Evolutionary conservation across 2,113 vertebrate genomes (phyloP), one percentile per base, ranked within the genome.

Genomic region (Scomber japonicus): DNA sequence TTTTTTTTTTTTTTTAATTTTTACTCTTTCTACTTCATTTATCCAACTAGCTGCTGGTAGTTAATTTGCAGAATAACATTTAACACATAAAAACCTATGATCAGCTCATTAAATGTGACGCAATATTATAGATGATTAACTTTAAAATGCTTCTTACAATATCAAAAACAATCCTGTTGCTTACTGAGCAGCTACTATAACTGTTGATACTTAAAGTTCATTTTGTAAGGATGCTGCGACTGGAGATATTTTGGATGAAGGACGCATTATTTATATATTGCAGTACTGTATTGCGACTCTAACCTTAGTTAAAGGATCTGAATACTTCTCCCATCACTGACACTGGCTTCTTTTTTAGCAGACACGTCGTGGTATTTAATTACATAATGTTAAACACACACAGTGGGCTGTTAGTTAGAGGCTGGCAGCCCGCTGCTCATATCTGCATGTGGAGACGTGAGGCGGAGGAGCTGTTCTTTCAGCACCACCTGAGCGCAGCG

Each of bases 401-500:
- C 59, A 44, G 68, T 16, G 10, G 75, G 72, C 30, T 50, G 71
- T 44, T 44, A 19, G 72, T 68, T 35, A 4, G 69, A 54, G 49
- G 24, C 76, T 48, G 63, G 11, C 70, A 71, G 57, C 49, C 5
- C 27, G 30, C n/a, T 3, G 46, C 49, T 67, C 1, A n/a, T 13
- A 1, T 1, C 13, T 16, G 61, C 66, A 0, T 19, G 71, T n/a
- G 9, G 75, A 60, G 79, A 17, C 75, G 59, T 30, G 75, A 73
- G 80, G 69, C 63, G 75, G 68, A 76, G 86, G 88, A 87, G 88
- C 89, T 92, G 83, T 87, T 64, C 85, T 50, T 89, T 89, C 90
- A 91, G 91, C 89, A 87, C 89, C 85, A 88, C 85, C 84, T 81
- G 89, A 82, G 78, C 84, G 3, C 83, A 30, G 59, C 50, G 45